Evolutionary conservation across 2,797 vertebrate species (phyloP).

Genomic region (Rhinella marina): DNA sequence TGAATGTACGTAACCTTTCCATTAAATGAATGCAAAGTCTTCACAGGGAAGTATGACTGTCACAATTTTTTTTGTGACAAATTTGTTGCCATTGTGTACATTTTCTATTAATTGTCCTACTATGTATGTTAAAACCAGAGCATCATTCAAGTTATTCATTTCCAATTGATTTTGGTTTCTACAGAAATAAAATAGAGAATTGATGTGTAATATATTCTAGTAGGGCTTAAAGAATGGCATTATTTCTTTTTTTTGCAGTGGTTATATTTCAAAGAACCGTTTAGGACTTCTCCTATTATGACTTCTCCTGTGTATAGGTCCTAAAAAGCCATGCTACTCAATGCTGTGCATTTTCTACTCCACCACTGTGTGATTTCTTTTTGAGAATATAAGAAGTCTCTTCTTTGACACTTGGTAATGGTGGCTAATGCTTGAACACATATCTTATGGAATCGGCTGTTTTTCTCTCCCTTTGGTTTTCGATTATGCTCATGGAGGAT

Average conservation of each 20-base stretch:
- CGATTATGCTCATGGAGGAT: too few relatives aligned
- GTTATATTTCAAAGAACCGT: too few relatives aligned
- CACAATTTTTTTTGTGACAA: not conserved
- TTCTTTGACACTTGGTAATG: too few relatives aligned
- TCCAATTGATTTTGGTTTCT: not conserved
- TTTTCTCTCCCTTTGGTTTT: too few relatives aligned
- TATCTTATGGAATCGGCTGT: too few relatives aligned
- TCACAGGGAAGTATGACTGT: not conserved
- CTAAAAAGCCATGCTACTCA: not conserved
- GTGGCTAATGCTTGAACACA: too few relatives aligned
- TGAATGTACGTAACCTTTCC: slow-evolving; percentile 23
- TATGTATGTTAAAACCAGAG: not conserved
- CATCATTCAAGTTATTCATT: not conserved
- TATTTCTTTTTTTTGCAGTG: too few relatives aligned
- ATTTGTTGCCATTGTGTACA: not conserved
- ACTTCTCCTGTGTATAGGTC: not conserved
- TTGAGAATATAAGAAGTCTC: too few relatives aligned
- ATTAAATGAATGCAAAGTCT: slow-evolving; percentile 10
- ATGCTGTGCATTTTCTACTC: too few relatives aligned
- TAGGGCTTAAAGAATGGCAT: too few relatives aligned
- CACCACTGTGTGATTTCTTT: too few relatives aligned
- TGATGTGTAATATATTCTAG: not conserved
- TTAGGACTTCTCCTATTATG: not conserved
- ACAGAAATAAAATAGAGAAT: not conserved
- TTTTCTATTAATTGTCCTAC: not conserved